Percentiles rank a stretch among this genome's conserved stretches.
Evolutionary conservation across 2,113 vertebrate genomes (phyloP).

Genomic region (Cyanoderma ruficeps): DNA sequence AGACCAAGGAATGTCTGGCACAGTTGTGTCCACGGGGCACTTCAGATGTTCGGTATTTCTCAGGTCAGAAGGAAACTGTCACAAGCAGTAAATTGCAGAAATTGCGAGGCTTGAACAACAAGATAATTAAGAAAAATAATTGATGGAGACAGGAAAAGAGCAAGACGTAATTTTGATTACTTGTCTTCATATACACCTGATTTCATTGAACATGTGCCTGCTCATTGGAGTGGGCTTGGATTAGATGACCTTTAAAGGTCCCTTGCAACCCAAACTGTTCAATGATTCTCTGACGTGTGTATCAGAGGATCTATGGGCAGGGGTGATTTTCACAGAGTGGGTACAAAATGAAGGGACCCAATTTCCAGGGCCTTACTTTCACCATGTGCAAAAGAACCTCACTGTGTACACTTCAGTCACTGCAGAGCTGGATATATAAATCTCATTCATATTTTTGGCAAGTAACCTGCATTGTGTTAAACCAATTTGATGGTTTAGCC

Average conservation of each 20-base stretch:
- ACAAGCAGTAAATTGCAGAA: background rate
- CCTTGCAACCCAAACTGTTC: background rate
- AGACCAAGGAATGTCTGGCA: background rate
- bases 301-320: background rate
- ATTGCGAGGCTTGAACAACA: background rate
- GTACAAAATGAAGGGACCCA: background rate
- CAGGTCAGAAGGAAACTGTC: background rate
- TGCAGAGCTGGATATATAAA: constrained; percentile 8
- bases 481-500: constrained; percentile 60
- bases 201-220: background rate
- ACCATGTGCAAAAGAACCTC: background rate
- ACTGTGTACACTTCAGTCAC: background rate
- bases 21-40: accelerated
- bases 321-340: background rate
- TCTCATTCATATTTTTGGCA: constrained; percentile 46
- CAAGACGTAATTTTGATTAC: background rate
- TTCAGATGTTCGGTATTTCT: background rate
- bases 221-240: background rate
- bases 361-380: background rate
- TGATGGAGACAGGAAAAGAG: background rate
- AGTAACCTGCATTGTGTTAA: background rate
- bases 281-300: background rate
- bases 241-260: background rate
- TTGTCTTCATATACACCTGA: background rate
- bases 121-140: background rate